Percentiles rank a stretch among this genome's conserved stretches.
These are phyloP conservation scores for Drosophila paramelanica DNA, from an alignment of 2,888 invertebrate genomes.

Conservation along the genomic window DNA sequence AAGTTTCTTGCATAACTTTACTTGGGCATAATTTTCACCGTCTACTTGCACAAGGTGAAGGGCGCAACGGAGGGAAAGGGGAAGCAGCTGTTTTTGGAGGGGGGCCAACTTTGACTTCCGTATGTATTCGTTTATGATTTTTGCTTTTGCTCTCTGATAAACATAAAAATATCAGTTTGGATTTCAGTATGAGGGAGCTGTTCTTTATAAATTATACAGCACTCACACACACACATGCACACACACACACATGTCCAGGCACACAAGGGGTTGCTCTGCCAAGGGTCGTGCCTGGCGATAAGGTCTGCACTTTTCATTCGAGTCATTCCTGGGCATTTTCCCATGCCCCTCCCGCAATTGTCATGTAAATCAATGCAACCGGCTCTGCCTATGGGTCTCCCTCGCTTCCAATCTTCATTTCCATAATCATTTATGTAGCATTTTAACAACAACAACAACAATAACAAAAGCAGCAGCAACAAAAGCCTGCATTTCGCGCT, in stretches of 20 bases:
- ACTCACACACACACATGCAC: conserved; percentile 2
- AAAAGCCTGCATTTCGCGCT: conserved; percentile 67
- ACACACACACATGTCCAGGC: not conserved
- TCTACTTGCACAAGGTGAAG: conserved; percentile 2
- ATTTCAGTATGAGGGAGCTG: conserved; percentile 35
- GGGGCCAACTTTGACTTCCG: conserved; percentile 58
- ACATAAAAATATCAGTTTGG: conserved; percentile 60
- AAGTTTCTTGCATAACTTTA: conserved; percentile 64
- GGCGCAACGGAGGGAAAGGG: not conserved
- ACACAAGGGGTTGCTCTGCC: conserved; percentile 49
- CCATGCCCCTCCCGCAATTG: conserved; percentile 66
- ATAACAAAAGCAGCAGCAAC: conserved; percentile 25
- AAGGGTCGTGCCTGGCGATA: conserved; percentile 45
- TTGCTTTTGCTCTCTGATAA: conserved; percentile 62
- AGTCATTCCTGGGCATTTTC: conserved; percentile 53
- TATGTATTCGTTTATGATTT: conserved; percentile 70
- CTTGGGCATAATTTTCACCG: conserved; percentile 56
- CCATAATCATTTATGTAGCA: conserved; percentile 62
- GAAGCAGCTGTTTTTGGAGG: not conserved
- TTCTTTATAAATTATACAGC: conserved; percentile 50
- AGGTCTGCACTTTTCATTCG: conserved; percentile 38
- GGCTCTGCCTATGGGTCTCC: conserved; percentile 12
- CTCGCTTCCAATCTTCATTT: conserved; percentile 61
- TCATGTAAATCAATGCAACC: conserved; percentile 74
- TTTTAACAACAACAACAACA: conserved; percentile 25